Percentiles rank a stretch among this genome's conserved stretches.
phyloP scores from a whole-genome alignment of 2,888 invertebrate species.

The Acrobasis consociella region DNA sequence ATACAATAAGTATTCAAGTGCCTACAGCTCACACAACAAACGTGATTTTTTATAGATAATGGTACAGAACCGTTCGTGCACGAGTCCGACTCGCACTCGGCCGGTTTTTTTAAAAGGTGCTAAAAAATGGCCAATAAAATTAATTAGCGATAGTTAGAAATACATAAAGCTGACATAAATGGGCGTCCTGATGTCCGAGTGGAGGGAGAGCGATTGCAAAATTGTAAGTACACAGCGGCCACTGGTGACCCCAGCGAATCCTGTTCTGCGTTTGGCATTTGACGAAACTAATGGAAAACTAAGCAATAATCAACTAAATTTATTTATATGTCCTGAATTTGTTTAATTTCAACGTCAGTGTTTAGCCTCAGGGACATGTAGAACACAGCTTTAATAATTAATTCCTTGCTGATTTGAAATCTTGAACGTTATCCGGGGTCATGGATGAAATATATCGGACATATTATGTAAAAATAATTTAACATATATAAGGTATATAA shows the following conservation, averaged over 20 bases:
- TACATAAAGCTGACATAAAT: conserved; percentile 41
- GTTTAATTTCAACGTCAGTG: conserved; percentile 24
- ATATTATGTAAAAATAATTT: no score
- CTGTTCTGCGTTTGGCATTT: conserved; percentile 69
- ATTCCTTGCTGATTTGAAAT: background rate
- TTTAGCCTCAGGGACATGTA: background rate
- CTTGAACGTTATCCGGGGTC: no score
- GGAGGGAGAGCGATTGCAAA: conserved; percentile 52
- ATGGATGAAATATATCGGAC: no score
- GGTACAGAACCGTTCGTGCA: no score
- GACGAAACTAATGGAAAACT: conserved; percentile 54
- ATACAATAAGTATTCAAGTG: no score
- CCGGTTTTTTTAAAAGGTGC: no score
- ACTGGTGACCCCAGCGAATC: conserved; percentile 58
- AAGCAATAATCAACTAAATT: conserved; percentile 32
- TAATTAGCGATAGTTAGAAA: conserved; percentile 11
- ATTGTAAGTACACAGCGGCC: conserved; percentile 42
- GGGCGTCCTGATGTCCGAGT: conserved; percentile 38
- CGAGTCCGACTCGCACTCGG: no score
- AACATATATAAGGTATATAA: no score
- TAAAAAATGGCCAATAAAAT: no score
- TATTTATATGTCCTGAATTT: conserved; percentile 35
- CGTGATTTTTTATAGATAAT: no score
- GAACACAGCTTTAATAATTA: background rate
- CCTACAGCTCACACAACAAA: no score